Percentiles rank a stretch among this genome's conserved stretches.
phyloP scores from a whole-genome alignment of 2,113 vertebrate genomes.

The human region GRCh38 chr19:46391001-46391500 shows the following conservation, averaged over 20 bases:
- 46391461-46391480: accelerated
- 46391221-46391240: accelerated
- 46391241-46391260: accelerated
- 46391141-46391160: background rate
- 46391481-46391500: background rate
- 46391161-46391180: background rate
- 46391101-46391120: accelerated
- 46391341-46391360: background rate
- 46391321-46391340: background rate
- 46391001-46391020: accelerated
- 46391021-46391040: accelerated
- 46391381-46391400: accelerated
- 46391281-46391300: background rate
- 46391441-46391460: background rate
- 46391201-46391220: accelerated
- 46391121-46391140: background rate
- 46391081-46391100: background rate
- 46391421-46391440: background rate
- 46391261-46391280: accelerated
- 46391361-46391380: background rate
- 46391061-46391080: accelerated
- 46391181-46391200: accelerated
- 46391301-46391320: background rate
- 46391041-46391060: background rate
- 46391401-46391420: background rate